Evolutionary conservation across 2,797 vertebrate species (phyloP), one percentile per base, ranked within the genome.

Genomic region (Glyptemys insculpta): DNA sequence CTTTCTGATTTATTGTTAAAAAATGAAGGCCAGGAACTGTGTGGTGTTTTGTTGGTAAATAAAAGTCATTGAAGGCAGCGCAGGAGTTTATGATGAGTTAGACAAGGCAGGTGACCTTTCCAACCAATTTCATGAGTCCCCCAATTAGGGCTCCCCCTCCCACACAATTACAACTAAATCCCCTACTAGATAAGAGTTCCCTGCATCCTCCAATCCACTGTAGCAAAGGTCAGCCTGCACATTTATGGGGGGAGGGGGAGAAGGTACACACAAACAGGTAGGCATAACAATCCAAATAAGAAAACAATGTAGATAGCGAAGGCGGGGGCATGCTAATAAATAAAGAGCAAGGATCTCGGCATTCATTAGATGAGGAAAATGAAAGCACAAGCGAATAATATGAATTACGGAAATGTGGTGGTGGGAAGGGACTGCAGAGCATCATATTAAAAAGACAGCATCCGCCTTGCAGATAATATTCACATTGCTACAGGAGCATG

Each of bases 41-140:
- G 52, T 27, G n/a, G 25, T 54, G 68, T 49, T 74, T 18, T n/a
- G 49, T 41, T 90, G 62, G 91, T 91, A 88, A 96, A 92, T 34
- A 76, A 27, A 41, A 95, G 44, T 29, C 47, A 79, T 89, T 41
- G 47, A 89, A 88, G 94, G 91, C 31, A 86, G 47, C 56, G 12
- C 44, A 49, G 41, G 79, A 86, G 68, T 81, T 56, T 81, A 56
- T n/a, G 23, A 6, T 62, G 74, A 91, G 78, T 52, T 74, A 85
- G 83, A 91, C 68, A 86, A 86, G 54, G 59, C 72, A 83, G 79
- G 31, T 83, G 93, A 95, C 93, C 92, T 96, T 96, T 95, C 78
- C 89, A 62, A 84, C 83, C 25, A 86, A 94, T 59, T 79, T 85
- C 78, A 86, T 7, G 59, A 88, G 56, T 85, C 80, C 86, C 78